Conservation (phyloP, 2,113 vertebrate species). For the Trematocara variabile region DNA sequence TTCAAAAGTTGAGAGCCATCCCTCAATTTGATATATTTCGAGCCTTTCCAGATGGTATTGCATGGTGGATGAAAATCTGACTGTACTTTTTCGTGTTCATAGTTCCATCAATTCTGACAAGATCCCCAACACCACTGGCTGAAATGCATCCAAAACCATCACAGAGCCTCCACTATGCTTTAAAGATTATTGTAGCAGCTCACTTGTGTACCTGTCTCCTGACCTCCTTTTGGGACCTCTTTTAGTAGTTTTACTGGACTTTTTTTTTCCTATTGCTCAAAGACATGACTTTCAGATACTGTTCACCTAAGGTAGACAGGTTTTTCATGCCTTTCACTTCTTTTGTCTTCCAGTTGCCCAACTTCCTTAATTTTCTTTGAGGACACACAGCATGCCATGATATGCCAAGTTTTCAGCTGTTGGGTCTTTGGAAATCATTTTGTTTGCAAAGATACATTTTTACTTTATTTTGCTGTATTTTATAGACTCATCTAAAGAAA, state of each 20-base stretch:
- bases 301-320: not conserved
- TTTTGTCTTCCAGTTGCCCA: not conserved
- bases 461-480: not conserved
- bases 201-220: not conserved
- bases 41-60: not conserved
- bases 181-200: not conserved
- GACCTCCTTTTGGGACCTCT: accelerated
- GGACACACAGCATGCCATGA: not conserved
- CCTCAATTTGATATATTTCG: not conserved
- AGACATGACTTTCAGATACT: not conserved
- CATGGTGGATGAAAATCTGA: not conserved
- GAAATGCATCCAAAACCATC: not conserved
- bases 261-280: not conserved
- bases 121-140: not conserved
- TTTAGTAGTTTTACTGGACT: not conserved
- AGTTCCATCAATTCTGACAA: not conserved
- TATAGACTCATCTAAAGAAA: not conserved
- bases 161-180: not conserved
- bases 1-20: not conserved
- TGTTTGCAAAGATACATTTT: not conserved
- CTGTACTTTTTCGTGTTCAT: not conserved
- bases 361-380: not conserved
- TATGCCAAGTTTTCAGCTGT: not conserved
- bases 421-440: not conserved
- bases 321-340: not conserved